Base-by-base conservation (phyloP, 2,797 vertebrate genomes). In the Euthynnus affinis region DNA sequence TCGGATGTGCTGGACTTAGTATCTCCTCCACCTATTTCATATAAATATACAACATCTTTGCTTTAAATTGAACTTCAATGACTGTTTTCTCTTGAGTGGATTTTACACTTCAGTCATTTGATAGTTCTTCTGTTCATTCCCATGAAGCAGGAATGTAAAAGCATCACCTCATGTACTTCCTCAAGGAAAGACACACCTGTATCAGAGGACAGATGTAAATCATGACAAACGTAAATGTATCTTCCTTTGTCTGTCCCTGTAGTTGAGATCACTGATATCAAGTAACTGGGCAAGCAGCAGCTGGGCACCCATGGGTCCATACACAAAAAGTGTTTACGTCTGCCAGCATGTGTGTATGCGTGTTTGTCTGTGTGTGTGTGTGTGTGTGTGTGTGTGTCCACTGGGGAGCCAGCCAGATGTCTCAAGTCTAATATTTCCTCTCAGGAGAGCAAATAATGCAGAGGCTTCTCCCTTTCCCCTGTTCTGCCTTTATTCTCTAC, bases 391-490 rank as follows among this genome's bases (percentile, higher is more conserved):
- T 66, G 5, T 63, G 69, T 27, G 40, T 42, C 40, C 78, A 71
- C 62, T 55, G 63, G 85, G 84, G 86, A 91, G 64, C 53, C 62
- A 76, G 80, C 63, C 89, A 91, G 90, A 79, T 89, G 70, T 84
- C 76, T 85, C 64, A 59, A 53, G 79, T 84, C 67, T 91, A 86
- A 89, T 81, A 83, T 92, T 90, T 88, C 89, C 70, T 91, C 87
- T 87, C 82, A 71, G 64, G 88, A 88, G 87, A 84, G 72, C 76
- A 82, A 90, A 90, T 65, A 87, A 82, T 71, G 64, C 80, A 60
- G 57, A 78, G 69, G 53, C 83, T 63, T 87, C 87, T 85, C 78
- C 10, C 46, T 71, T 83, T 81, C 74, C 5, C 51, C 55, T n/a
- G n/a, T n/a, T n/a, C n/a, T n/a, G n/a, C n/a, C 51, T 88, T 82